These are phyloP conservation scores for Otolemur crassicaudatus DNA, from an alignment of 2,797 vertebrate genomes.

Conservation along the genomic window DNA sequence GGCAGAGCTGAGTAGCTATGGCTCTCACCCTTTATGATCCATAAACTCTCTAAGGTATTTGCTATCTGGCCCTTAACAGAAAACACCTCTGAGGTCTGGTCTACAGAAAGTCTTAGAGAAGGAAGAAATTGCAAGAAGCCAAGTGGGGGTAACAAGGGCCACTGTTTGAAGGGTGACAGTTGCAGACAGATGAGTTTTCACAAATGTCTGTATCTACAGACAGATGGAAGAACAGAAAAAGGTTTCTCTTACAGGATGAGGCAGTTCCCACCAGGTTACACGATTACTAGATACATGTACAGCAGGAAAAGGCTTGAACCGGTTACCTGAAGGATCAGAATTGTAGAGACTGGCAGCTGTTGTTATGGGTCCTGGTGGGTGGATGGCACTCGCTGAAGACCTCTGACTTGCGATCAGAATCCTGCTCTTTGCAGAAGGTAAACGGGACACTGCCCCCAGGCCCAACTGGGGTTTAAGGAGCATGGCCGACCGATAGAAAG, in stretches of 20 bases:
- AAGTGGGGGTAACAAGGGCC: not conserved
- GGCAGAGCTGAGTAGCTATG: not conserved
- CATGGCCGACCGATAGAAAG: constrained; percentile 93
- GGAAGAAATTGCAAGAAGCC: not conserved
- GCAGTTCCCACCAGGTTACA: not conserved
- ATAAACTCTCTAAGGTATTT: not conserved
- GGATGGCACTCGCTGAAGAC: constrained; percentile 87
- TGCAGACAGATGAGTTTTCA: not conserved
- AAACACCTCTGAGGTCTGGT: not conserved
- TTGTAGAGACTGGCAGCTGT: constrained; percentile 85
- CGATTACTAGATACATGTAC: not conserved
- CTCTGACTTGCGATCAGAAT: constrained; percentile 92
- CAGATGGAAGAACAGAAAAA: not conserved
- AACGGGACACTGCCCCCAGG: constrained; percentile 93
- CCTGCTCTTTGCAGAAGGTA: constrained; percentile 92
- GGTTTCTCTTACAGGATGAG: not conserved
- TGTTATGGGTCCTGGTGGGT: constrained; percentile 90
- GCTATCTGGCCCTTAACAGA: not conserved
- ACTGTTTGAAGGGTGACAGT: not conserved
- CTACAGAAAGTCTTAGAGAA: not conserved
- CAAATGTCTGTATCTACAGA: not conserved
- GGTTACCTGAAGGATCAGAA: constrained; percentile 91
- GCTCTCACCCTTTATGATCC: not conserved
- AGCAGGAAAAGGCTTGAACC: not conserved
- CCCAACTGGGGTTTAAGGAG: constrained; percentile 95